Evolutionary conservation across 2,113 vertebrate genomes (phyloP).

Genomic region (Phainopepla nitens): DNA sequence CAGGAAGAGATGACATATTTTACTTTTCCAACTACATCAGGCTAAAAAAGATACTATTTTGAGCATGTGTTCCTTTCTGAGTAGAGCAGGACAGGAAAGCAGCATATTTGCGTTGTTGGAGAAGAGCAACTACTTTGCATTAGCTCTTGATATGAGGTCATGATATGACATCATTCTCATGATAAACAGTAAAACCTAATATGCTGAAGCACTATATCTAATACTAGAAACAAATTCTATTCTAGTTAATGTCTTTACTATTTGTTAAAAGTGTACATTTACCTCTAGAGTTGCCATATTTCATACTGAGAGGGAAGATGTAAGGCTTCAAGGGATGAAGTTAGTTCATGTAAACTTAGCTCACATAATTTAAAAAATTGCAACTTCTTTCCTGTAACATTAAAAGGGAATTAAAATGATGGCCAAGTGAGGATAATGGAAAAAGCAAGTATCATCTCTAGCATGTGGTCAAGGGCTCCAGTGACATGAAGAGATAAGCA

Average conservation of each 20-base stretch:
- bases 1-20: not conserved
- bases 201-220: not conserved
- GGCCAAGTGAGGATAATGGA: not conserved
- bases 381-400: not conserved
- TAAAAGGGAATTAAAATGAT: not conserved
- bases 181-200: not conserved
- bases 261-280: not conserved
- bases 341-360: not conserved
- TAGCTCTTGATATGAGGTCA: not conserved
- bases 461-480: not conserved
- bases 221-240: not conserved
- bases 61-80: not conserved
- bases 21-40: not conserved
- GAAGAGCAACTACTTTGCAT: not conserved
- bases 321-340: not conserved
- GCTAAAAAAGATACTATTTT: not conserved
- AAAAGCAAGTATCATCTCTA: not conserved
- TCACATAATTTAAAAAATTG: fast-evolving
- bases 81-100: not conserved
- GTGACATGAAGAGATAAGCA: not conserved
- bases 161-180: not conserved
- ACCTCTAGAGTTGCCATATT: not conserved
- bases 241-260: not conserved
- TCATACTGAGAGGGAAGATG: not conserved
- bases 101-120: not conserved